Evolutionary conservation across 2,888 invertebrate species (phyloP).

Genomic region (Caenorhabditis imperialis): DNA sequence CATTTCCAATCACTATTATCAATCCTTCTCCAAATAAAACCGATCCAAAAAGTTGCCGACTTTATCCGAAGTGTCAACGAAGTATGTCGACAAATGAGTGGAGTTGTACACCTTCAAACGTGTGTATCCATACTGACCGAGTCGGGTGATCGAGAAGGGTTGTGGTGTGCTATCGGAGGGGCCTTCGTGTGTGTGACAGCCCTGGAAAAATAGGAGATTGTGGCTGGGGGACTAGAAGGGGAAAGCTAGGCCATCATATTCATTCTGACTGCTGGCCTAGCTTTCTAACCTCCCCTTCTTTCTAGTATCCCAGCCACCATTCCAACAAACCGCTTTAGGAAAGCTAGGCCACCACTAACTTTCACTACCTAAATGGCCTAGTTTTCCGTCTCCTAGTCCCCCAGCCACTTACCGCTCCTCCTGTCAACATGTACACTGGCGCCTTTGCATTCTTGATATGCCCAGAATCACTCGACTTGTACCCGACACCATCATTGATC

Average conservation of each 20-base stretch:
- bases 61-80: constrained; percentile 51
- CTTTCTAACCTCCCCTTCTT: too few species aligned
- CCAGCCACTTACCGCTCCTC: constrained; percentile 57
- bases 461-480: constrained; percentile 15
- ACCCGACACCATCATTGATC: constrained; percentile 85
- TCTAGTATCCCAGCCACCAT: too few species aligned
- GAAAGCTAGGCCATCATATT: too few species aligned
- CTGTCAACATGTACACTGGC: constrained; percentile 59
- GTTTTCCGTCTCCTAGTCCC: background rate
- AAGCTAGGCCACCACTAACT: too few species aligned
- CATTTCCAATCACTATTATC: background rate
- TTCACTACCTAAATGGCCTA: background rate
- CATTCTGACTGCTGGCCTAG: too few species aligned
- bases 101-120: constrained; percentile 44
- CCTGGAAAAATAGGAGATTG: constrained; percentile 13
- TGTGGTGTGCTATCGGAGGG: constrained; percentile 38
- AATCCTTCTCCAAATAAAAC: constrained; percentile 41
- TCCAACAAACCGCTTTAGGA: too few species aligned
- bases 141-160: constrained; percentile 46
- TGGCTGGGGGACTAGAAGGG: too few species aligned
- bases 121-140: constrained; percentile 56
- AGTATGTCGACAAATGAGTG: constrained; percentile 46
- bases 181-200: constrained; percentile 46
- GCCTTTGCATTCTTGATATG: constrained; percentile 57
- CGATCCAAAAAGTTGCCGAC: constrained; percentile 40